Percentiles rank a stretch among this genome's conserved stretches.
Evolutionary conservation across 2,888 invertebrate species (phyloP).

Genomic region (Tyria jacobaeae): DNA sequence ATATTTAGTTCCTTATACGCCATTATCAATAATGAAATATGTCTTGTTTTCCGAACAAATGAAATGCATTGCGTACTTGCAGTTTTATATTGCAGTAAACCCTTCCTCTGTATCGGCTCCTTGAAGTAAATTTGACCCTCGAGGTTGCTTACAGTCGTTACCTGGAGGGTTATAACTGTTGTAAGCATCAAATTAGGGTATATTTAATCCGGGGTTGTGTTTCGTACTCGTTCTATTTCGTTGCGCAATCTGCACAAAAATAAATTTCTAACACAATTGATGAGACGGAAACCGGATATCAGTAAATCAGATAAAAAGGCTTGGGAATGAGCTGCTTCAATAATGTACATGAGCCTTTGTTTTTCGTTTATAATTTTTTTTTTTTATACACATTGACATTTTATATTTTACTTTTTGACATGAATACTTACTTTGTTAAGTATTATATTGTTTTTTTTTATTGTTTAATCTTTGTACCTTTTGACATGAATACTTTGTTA

Average conservation of each 20-base stretch:
- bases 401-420: no score
- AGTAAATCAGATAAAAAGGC: no score
- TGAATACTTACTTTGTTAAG: no score
- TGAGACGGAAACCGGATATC: constrained; percentile 2
- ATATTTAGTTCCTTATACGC: background rate
- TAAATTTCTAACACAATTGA: constrained; percentile 8
- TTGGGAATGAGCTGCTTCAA: no score
- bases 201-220: constrained; percentile 12
- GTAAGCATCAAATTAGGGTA: constrained; percentile 6
- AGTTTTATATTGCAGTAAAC: constrained; percentile 1
- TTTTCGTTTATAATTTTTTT: no score
- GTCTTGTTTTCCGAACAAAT: constrained; percentile 5
- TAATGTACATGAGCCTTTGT: no score
- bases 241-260: constrained; percentile 7
- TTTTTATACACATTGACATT: no score
- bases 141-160: constrained; percentile 2
- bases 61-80: background rate
- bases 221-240: constrained; percentile 1
- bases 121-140: constrained; percentile 2
- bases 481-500: no score
- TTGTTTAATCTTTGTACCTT: no score
- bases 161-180: constrained; percentile 7
- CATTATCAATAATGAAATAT: background rate
- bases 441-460: no score
- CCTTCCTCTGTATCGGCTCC: background rate